These are phyloP conservation scores for Peromyscus melanophrys DNA, from an alignment of 2,797 vertebrate species.

Conservation along the genomic window DNA sequence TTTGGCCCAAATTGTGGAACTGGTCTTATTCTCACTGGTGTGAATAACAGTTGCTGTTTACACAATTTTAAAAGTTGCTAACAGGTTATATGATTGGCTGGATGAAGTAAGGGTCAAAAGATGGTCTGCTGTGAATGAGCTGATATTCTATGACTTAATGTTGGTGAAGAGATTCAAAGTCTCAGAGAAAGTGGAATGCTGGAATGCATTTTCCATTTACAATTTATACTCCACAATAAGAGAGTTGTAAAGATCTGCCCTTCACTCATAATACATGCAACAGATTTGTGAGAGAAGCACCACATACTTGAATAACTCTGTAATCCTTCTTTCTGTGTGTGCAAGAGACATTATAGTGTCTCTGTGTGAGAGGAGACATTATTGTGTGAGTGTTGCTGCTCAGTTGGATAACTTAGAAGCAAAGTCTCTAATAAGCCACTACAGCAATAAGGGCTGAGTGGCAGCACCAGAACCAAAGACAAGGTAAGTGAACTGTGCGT, in stretches of 20 bases:
- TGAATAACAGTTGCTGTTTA: background rate
- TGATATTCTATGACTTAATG: background rate
- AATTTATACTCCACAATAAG: background rate
- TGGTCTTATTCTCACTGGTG: background rate
- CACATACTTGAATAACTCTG: background rate
- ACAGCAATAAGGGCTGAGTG: background rate
- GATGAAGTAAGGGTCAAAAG: background rate
- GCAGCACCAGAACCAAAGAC: background rate
- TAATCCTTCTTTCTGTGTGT: background rate
- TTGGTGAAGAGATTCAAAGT: background rate
- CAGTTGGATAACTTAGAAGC: background rate
- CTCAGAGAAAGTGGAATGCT: background rate
- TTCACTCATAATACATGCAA: background rate
- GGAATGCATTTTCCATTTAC: background rate
- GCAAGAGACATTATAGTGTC: background rate
- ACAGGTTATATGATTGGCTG: background rate
- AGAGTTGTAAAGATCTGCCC: background rate
- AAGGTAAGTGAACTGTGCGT: background rate
- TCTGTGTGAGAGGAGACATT: background rate
- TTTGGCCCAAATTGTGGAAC: background rate
- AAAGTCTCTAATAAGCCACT: background rate
- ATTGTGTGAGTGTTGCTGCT: background rate
- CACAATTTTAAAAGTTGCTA: background rate
- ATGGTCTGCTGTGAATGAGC: background rate
- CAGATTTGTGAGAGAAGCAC: background rate